These are phyloP conservation scores for Formica selysi DNA, from an alignment of 1,140 invertebrate species.

Conservation along the genomic window DNA sequence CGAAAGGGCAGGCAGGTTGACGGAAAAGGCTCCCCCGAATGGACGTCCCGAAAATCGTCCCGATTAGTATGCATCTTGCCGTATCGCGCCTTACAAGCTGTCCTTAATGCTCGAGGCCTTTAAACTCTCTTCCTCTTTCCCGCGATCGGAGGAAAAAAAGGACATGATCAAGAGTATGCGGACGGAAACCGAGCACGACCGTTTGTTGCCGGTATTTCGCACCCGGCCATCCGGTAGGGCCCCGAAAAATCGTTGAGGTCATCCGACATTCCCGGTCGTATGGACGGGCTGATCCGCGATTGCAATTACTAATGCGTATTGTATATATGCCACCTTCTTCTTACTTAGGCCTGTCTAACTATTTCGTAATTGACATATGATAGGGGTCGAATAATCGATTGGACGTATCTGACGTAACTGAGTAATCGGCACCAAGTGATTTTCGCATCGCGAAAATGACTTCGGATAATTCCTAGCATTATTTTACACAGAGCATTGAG, in stretches of 20 bases:
- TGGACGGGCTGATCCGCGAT: background rate
- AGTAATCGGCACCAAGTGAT: background rate
- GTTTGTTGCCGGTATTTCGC: conserved; percentile 75
- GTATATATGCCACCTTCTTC: background rate
- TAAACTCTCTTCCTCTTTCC: conserved; percentile 83
- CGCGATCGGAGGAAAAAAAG: conserved; percentile 78
- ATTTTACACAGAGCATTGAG: background rate
- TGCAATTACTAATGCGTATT: conserved; percentile 33
- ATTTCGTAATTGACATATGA: conserved; percentile 2
- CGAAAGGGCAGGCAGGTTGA: conserved; percentile 23
- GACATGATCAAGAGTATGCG: conserved; percentile 81
- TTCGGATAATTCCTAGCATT: background rate
- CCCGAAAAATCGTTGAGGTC: conserved; percentile 59
- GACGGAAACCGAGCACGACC: conserved; percentile 67
- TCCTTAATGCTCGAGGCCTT: conserved; percentile 61
- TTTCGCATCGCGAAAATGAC: background rate
- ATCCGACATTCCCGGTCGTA: conserved; percentile 52
- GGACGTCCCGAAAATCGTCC: conserved; percentile 66
- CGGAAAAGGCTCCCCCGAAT: conserved; percentile 12
- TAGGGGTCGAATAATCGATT: background rate
- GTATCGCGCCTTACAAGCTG: conserved; percentile 63
- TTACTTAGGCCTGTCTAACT: conserved; percentile 10
- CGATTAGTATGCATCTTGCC: conserved; percentile 84
- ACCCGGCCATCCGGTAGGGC: conserved; percentile 66
- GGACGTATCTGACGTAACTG: background rate